These are phyloP conservation scores for Eurystomus glaucurus DNA, from an alignment of 2,797 vertebrate species.

Conservation along the genomic window DNA sequence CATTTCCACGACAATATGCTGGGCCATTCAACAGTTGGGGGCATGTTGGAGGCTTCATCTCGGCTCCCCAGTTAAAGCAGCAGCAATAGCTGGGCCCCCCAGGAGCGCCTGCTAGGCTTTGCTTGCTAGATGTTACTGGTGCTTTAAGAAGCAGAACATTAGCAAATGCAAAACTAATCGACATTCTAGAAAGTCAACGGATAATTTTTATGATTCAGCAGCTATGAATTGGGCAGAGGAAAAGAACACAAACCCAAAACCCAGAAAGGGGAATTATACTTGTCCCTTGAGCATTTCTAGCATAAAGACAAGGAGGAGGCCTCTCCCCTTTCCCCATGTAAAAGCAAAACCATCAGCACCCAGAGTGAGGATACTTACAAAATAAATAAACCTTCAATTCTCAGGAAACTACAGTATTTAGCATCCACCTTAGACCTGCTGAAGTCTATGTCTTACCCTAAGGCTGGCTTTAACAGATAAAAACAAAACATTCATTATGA, in stretches of 20 bases:
- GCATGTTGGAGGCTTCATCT: background rate
- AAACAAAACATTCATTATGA: conserved; percentile 84
- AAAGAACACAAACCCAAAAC: background rate
- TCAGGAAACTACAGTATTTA: conserved; percentile 67
- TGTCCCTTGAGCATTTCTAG: conserved; percentile 45
- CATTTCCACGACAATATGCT: conserved; percentile 58
- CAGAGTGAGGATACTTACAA: conserved; percentile 17
- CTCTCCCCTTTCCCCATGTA: background rate
- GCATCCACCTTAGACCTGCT: conserved; percentile 66
- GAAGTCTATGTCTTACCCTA: conserved; percentile 78
- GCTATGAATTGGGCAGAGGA: conserved; percentile 67
- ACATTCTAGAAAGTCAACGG: conserved; percentile 67
- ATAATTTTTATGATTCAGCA: conserved; percentile 65
- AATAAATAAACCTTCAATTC: conserved; percentile 72
- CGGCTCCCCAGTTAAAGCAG: conserved; percentile 44
- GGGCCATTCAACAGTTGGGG: conserved; percentile 52
- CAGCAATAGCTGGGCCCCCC: conserved; percentile 35
- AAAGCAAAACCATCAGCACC: conserved; percentile 49
- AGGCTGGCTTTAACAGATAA: conserved; percentile 78
- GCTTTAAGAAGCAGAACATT: conserved; percentile 65
- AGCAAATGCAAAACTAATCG: conserved; percentile 59
- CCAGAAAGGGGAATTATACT: conserved; percentile 1
- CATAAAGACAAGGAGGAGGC: conserved; percentile 60
- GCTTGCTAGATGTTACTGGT: conserved; percentile 61
- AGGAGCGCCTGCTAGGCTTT: background rate